Base-by-base conservation (phyloP, 1,140 invertebrate genomes). In the Arion vulgaris region DNA sequence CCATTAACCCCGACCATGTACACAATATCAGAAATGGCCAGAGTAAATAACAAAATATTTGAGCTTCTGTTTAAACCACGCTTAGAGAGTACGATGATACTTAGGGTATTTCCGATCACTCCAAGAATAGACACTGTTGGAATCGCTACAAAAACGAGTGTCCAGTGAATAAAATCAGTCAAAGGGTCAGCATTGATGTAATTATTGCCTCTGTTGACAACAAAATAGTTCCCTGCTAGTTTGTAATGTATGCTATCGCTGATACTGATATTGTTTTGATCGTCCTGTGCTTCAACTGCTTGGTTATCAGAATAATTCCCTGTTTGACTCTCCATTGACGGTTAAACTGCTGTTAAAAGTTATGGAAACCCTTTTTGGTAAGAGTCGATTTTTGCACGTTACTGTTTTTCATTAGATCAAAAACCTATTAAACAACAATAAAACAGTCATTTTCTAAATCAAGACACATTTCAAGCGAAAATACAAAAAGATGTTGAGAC, bases 21-120 rank as follows among this genome's bases (percentile, higher is more conserved):
- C 15, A 45, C 32, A 32, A 80, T 69, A 26, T 80, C 78, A 17
- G 62, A 80, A 2, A 80, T 17, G 17, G 78, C 78, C 1, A 80
- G 68, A 36, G 9, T 45, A 17, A 80, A 69, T 13, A 71, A 39
- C 9, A 79, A 36, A 38, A 80, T 80, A 41, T 80, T 71, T 2
- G 78, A 71, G 51, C 78, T 71, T 80, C 62, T 80, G 2, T 23
- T 45, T 19, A 80, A n/a, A 0, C 78, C 78, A 15, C n/a, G 78
- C 38, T 69, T 80, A 26, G 28, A 17, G 5, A 80, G n/a, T 15
- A 80, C 68, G 17, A 71, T 49, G 4, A 80, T 32, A 51, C 78
- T 80, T 5, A 71, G 1, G 26, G 26, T 11, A 49, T 80, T 80
- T 45, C 78, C 78, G 26, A 71, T 49, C 0, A 80, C 32, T 28